Evolutionary conservation across 2,113 vertebrate genomes (phyloP).

Genomic region (Cervus canadensis): DNA sequence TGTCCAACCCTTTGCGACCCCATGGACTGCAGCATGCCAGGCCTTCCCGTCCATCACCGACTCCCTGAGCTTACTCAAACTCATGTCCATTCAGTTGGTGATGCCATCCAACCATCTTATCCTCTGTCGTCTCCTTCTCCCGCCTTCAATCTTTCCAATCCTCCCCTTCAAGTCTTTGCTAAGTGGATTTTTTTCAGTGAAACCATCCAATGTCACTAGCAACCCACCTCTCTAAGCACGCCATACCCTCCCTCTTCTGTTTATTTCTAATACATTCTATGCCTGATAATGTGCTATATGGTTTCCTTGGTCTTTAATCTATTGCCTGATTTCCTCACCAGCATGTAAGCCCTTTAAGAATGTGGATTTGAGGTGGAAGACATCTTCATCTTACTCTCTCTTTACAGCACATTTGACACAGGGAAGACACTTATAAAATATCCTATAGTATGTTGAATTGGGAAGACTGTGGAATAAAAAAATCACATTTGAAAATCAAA

Average conservation of each 20-base stretch:
- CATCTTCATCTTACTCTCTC: not conserved
- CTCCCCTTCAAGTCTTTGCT: not conserved
- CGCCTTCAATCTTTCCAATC: not conserved
- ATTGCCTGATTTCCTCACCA: not conserved
- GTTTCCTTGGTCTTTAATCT: not conserved
- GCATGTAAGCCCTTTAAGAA: not conserved
- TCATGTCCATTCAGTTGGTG: accelerated
- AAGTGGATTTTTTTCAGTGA: not conserved
- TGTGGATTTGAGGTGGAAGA: not conserved
- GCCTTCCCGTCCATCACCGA: not conserved
- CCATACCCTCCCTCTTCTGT: not conserved
- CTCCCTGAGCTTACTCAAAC: not conserved
- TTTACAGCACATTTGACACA: not conserved
- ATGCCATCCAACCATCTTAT: not conserved
- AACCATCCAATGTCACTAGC: not conserved
- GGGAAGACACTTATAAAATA: not conserved
- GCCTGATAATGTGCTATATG: not conserved
- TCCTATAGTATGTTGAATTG: not conserved
- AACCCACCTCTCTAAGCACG: not conserved
- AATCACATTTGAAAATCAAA: not conserved
- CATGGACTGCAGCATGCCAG: not conserved
- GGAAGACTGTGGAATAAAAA: not conserved
- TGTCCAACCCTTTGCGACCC: not conserved
- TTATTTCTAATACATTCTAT: not conserved
- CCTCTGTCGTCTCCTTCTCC: not conserved